Base-by-base conservation (phyloP, 2,888 invertebrate genomes). In the Gymnocheta viridis region DNA sequence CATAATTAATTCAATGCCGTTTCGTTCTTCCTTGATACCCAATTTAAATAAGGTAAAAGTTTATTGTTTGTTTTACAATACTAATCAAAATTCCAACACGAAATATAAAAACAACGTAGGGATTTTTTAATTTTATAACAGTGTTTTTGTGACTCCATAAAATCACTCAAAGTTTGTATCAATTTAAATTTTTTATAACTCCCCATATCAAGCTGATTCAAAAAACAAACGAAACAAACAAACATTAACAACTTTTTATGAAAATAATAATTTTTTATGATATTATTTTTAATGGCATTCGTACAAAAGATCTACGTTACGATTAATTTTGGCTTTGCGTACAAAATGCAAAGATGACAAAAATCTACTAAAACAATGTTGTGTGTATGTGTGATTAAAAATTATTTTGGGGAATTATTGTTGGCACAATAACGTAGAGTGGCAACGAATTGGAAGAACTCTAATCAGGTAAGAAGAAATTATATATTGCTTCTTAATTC, bases 81-180 rank as follows among this genome's bases (percentile, higher is more conserved):
- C 77, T 80, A 82, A 56, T 85, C 81, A 82, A 86, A 87, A 87
- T 86, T 86, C 87, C 87, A 72, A 72, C 87, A 86, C 85, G 87
- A 86, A 76, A 4, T 56, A 74, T 78, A 17, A 35, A 56, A 38
- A 56, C 35, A 49, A 1, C 17, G 32, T 56, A 69, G 51, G 27
- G 35, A 19, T 60, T 73, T 72, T n/a, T 32, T 54, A 4, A 51
- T 4, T 47, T 47, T 12, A n/a, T 17, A 29, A 2, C 6, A 47
- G 6, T 32, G 4, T 29, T 51, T 51, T n/a, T 44, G 3, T 27
- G 24, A 47, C 51, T 22, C 24, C 24, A 72, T 29, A 67, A 69
- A 49, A 58, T 27, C 32, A n/a, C 66, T 22, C 17, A 54, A 54
- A 19, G 38, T n/a, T 22, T 64, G 41, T 41, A 41, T 14, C 0